Base-by-base conservation (phyloP, 2,888 invertebrate species). In the Diaprepes abbreviatus region DNA sequence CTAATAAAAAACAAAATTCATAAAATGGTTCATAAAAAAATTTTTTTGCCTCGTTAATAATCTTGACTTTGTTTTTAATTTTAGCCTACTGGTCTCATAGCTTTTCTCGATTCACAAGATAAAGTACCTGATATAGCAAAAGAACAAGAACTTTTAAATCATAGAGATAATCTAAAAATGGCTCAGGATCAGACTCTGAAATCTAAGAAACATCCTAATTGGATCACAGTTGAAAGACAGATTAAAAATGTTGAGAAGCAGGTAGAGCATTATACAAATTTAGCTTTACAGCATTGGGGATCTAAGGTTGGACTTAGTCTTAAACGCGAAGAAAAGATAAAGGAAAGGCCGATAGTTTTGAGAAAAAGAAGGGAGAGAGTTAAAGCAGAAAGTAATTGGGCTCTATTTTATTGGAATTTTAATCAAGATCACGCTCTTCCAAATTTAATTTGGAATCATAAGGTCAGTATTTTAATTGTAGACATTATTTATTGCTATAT, bases 361-460 rank as follows among this genome's bases (percentile, higher is more conserved):
- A 88, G 98, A 35, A 92, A 97, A 78, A 88, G 98, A 4, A 87
- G 99, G 17, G 96, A 97, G 83, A 85, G 94, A 71, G 90, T 97
- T 71, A 95, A 95, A 85, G 91, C 93, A 57, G 91, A 91, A 78
- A 92, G 93, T 16, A 97, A 97, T 86, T 97, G 97, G 95, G 89
- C 91, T 57, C 87, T 96, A 75, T 98, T 99, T 86, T 98, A 96
- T 85, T 96, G 95, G 85, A 94, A 96, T 85, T 99, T 99, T 85
- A 91, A 91, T 80, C 90, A 91, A 80, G 97, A 99, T 86, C 98
- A 98, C 82, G 92, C 95, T 66, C 89, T 96, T 83, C 96, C 98
- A 0, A 97, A 98, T 86, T 88, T 99, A 38, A 97, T 99, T 79
- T 99, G 99, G 99, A 99, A 99, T 84, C 97, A 97, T 81, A 97